phyloP scores from a whole-genome alignment of 2,797 vertebrate genomes.

The Labroides dimidiatus region DNA sequence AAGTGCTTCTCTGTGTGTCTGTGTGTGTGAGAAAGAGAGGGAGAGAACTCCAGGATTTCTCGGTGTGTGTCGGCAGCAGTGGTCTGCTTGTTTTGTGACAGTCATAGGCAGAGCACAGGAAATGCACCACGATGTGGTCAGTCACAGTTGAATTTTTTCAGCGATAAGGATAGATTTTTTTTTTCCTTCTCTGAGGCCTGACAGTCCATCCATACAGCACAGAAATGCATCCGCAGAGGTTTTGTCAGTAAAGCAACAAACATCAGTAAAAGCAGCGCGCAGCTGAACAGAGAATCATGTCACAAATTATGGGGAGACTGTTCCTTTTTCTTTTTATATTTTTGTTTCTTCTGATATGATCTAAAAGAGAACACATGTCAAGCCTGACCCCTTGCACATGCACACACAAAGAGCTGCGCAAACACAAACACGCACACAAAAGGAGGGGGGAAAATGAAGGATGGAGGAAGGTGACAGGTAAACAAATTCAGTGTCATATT shows the following conservation, averaged over 20 bases:
- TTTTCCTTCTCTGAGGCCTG: slow-evolving; percentile 31
- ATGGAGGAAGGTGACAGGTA: slow-evolving; percentile 84
- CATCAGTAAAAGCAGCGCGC: background rate
- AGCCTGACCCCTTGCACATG: slow-evolving; percentile 58
- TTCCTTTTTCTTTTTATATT: slow-evolving; percentile 5
- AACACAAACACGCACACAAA: slow-evolving; percentile 44
- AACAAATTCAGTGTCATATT: slow-evolving; percentile 89
- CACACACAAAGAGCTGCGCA: slow-evolving; percentile 24
- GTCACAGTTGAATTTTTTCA: slow-evolving; percentile 72
- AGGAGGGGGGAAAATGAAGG: slow-evolving; percentile 58
- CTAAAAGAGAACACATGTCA: slow-evolving; percentile 39
- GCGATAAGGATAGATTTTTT: slow-evolving; percentile 70
- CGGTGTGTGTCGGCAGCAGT: slow-evolving; percentile 60
- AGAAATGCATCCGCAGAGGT: slow-evolving; percentile 31
- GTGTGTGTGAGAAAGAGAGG: slow-evolving; percentile 35
- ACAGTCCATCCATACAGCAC: slow-evolving; percentile 53
- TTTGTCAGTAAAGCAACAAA: slow-evolving; percentile 50
- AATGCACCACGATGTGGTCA: slow-evolving; percentile 66
- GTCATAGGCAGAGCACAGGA: slow-evolving; percentile 67
- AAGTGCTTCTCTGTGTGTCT: slow-evolving; percentile 42
- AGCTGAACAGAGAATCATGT: background rate
- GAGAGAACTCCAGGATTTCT: slow-evolving; percentile 45
- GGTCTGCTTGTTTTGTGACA: slow-evolving; percentile 76
- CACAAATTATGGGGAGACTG: background rate
- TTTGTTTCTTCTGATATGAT: slow-evolving; percentile 21